A percentile compares a stretch with the other conserved stretches of the same genome.
Conservation (phyloP, 2,888 invertebrate species). For the Athripsodes cinereus region DNA sequence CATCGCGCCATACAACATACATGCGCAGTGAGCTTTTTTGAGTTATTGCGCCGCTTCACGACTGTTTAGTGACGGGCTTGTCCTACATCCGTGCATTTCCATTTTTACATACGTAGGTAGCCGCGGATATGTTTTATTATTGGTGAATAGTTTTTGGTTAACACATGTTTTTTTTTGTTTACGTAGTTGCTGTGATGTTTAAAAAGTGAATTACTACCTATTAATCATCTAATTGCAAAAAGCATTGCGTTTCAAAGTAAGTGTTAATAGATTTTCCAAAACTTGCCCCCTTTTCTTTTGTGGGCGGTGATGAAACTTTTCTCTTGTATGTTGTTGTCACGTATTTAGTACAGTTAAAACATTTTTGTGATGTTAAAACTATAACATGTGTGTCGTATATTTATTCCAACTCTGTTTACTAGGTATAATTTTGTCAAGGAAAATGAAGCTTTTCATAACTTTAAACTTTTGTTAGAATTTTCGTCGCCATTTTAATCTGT, state of each 20-base stretch:
- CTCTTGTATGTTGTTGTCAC: neutral
- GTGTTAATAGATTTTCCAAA: conserved; percentile 21
- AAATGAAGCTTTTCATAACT: conserved; percentile 1
- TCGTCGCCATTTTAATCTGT: conserved; percentile 55
- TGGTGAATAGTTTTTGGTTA: conserved; percentile 10
- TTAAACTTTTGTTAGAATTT: conserved; percentile 41
- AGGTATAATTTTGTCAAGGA: neutral
- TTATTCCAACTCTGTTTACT: neutral
- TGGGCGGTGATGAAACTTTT: conserved; percentile 12
- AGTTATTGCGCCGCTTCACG: conserved; percentile 51
- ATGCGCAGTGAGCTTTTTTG: conserved; percentile 47
- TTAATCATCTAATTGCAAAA: neutral
- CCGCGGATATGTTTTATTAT: conserved; percentile 21
- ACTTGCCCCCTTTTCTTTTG: conserved; percentile 16
- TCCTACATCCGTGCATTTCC: conserved; percentile 14
- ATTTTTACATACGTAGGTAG: conserved; percentile 14
- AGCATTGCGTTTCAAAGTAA: conserved; percentile 7
- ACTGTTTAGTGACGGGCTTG: conserved; percentile 39
- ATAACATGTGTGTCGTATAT: conserved; percentile 1
- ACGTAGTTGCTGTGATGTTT: neutral
- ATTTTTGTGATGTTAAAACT: neutral
- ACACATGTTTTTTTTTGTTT: conserved; percentile 19
- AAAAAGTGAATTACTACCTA: neutral
- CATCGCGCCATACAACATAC: conserved; percentile 28
- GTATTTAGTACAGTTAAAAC: neutral